Percentiles rank a stretch among this genome's conserved stretches.
Evolutionary conservation across 2,797 vertebrate species (phyloP).

Genomic region (Megalops cyprinoides): DNA sequence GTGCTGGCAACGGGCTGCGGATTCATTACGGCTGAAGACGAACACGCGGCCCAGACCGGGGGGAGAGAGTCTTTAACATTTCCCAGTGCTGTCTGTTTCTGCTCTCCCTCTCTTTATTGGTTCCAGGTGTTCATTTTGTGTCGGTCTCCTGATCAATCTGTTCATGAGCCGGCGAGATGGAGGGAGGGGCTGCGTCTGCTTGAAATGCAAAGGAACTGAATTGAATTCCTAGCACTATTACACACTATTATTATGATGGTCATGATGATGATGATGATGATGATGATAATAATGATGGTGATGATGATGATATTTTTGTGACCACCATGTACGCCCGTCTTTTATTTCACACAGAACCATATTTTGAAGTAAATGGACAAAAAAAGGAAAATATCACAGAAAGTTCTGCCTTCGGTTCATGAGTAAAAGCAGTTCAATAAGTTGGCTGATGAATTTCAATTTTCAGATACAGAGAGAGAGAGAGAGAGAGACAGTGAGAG

Average conservation of each 20-base stretch:
- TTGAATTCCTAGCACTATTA: not conserved
- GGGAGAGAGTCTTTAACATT: not conserved
- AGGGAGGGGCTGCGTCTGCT: constrained; percentile 7
- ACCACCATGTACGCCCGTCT: not conserved
- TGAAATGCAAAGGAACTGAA: not conserved
- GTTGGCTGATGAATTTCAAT: not conserved
- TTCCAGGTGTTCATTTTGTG: not conserved
- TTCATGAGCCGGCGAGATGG: constrained; percentile 30
- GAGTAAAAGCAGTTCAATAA: not conserved
- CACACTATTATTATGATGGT: not conserved
- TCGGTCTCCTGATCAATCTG: constrained; percentile 38
- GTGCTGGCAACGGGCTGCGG: constrained; percentile 59
- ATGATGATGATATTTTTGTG: not conserved
- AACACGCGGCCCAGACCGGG: not conserved
- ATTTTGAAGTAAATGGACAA: constrained; percentile 6
- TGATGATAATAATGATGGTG: not conserved
- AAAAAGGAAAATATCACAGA: not conserved
- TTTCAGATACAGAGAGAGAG: no score
- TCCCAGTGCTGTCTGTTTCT: constrained; percentile 22
- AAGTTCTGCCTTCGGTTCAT: not conserved
- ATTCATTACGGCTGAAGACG: constrained; percentile 58
- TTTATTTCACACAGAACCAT: not conserved
- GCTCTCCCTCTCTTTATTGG: constrained; percentile 4
- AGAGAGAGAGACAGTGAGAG: no score
- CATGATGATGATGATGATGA: no score